phyloP scores from a whole-genome alignment of 2,888 invertebrate species.

The Unio delphinus region DNA sequence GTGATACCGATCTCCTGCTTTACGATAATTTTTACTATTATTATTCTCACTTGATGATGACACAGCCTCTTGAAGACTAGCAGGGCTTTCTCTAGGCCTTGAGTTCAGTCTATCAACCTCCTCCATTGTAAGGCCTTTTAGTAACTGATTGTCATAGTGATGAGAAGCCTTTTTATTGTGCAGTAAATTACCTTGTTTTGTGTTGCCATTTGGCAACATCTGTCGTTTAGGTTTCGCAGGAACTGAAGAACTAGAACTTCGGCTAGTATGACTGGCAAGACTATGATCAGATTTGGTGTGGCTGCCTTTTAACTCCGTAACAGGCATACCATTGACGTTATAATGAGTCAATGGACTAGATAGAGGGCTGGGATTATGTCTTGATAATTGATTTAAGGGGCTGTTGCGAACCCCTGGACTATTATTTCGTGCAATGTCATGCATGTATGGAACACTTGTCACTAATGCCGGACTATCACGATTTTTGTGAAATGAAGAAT shows the following conservation, averaged over 20 bases:
- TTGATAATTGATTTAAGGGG: slow-evolving; percentile 46
- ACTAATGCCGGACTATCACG: slow-evolving; percentile 40
- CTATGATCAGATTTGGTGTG: slow-evolving; percentile 56
- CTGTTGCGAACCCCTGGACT: slow-evolving; percentile 40
- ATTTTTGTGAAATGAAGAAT: slow-evolving; percentile 21
- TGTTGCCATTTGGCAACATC: slow-evolving; percentile 42
- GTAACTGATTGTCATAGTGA: slow-evolving; percentile 36
- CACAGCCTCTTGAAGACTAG: slow-evolving; percentile 93
- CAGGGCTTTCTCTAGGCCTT: slow-evolving; percentile 86
- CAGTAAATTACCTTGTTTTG: slow-evolving; percentile 5
- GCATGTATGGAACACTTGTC: slow-evolving; percentile 38
- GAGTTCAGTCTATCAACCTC: slow-evolving; percentile 93
- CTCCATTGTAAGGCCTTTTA: slow-evolving; percentile 90
- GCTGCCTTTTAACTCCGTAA: slow-evolving; percentile 42
- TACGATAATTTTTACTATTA: slow-evolving; percentile 39
- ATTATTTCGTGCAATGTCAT: slow-evolving; percentile 51
- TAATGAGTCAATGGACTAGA: slow-evolving; percentile 54
- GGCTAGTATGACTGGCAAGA: slow-evolving; percentile 61
- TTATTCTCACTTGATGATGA: slow-evolving; percentile 79
- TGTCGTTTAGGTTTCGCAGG: slow-evolving; percentile 39
- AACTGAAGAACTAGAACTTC: slow-evolving; percentile 52
- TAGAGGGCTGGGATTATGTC: slow-evolving; percentile 44
- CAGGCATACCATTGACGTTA: slow-evolving; percentile 45
- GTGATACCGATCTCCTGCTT: slow-evolving; percentile 43
- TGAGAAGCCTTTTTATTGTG: slow-evolving; percentile 15